Evolutionary conservation across 1,140 invertebrate species (phyloP).

Genomic region (Parapsyche elsis): DNA sequence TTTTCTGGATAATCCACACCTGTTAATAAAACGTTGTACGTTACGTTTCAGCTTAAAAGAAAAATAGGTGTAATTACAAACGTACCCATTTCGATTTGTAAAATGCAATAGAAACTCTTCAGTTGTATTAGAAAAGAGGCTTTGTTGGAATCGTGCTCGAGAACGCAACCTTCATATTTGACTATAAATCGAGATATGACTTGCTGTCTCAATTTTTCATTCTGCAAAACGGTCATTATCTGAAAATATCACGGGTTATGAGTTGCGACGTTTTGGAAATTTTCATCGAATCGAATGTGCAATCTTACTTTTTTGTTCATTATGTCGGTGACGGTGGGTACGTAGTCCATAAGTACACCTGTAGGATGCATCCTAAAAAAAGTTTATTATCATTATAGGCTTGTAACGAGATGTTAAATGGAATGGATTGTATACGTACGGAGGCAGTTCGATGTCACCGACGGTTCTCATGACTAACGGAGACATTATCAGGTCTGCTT

Average conservation of each 20-base stretch:
- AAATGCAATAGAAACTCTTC: slow-evolving; percentile 65
- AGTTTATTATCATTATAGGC: no score
- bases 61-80: background rate
- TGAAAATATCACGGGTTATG: slow-evolving; percentile 50
- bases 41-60: no score
- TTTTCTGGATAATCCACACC: slow-evolving; percentile 61
- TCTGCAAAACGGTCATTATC: slow-evolving; percentile 63
- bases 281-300: background rate
- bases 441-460: slow-evolving; percentile 63
- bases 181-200: slow-evolving; percentile 64
- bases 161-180: slow-evolving; percentile 64
- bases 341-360: slow-evolving; percentile 68
- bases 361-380: slow-evolving; percentile 63
- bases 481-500: slow-evolving; percentile 65
- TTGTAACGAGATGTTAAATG: no score
- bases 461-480: slow-evolving; percentile 63
- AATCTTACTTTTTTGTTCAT: slow-evolving; percentile 66
- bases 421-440: slow-evolving; percentile 58
- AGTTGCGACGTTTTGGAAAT: background rate
- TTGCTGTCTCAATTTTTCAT: slow-evolving; percentile 64
- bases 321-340: slow-evolving; percentile 66
- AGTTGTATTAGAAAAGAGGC: slow-evolving; percentile 65
- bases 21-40: no score
- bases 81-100: slow-evolving; percentile 65
- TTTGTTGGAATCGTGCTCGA: slow-evolving; percentile 65